Conservation (phyloP, 2,888 invertebrate genomes). For the Autographa pulchrina region DNA sequence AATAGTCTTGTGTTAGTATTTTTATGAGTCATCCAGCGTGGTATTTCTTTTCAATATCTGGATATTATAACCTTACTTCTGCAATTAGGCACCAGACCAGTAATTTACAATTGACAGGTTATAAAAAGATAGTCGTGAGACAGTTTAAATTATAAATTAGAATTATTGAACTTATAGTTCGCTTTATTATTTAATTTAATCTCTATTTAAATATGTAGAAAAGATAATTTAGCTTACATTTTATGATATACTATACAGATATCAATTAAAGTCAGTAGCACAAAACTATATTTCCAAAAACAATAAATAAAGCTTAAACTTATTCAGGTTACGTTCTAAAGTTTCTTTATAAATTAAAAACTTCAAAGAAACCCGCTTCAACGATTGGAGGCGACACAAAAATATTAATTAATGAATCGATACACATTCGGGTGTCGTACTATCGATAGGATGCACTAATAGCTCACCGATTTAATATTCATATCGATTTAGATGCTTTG, state of each 20-base stretch:
- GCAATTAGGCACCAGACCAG: conserved; percentile 65
- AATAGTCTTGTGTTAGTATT: too few relatives aligned
- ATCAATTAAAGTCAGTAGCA: not conserved
- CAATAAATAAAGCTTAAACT: conserved; percentile 13
- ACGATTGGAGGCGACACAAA: conserved; percentile 49
- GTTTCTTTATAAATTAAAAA: conserved; percentile 17
- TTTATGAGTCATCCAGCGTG: not conserved
- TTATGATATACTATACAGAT: not conserved
- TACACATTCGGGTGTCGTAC: conserved; percentile 66
- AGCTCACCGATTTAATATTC: conserved; percentile 65
- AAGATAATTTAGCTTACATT: not conserved
- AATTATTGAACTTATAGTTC: conserved; percentile 22
- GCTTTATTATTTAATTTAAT: not conserved
- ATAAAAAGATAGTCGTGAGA: conserved; percentile 43
- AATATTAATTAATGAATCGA: conserved; percentile 62
- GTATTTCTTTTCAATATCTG: conserved; percentile 24
- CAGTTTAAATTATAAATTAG: conserved; percentile 37
- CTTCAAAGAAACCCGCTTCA: conserved; percentile 39
- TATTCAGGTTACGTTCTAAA: conserved; percentile 24
- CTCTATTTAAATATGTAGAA: not conserved
- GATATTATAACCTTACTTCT: conserved; percentile 32
- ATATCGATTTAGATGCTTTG: conserved; percentile 64
- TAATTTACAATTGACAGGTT: conserved; percentile 61
- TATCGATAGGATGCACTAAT: conserved; percentile 66
- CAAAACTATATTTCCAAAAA: conserved; percentile 10